Percentiles rank a stretch among this genome's conserved stretches.
Evolutionary conservation across 2,797 vertebrate species (phyloP).

Genomic region (Chaenodraco wilsoni): DNA sequence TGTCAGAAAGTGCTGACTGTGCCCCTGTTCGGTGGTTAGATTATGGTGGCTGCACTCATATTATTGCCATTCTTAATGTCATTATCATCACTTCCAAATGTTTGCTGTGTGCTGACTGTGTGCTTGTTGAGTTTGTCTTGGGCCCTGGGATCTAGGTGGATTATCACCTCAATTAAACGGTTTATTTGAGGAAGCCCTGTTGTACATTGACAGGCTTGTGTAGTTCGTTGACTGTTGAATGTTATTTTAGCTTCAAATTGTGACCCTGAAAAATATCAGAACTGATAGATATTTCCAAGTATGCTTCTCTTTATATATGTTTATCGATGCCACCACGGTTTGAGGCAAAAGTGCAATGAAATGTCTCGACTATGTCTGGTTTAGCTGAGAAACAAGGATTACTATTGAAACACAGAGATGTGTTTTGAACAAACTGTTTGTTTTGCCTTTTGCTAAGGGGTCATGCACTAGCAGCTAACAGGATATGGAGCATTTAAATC

Average conservation of each 20-base stretch:
- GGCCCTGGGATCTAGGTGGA: background rate
- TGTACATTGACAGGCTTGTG: background rate
- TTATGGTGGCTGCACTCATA: background rate
- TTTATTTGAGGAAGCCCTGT: background rate
- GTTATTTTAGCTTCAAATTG: background rate
- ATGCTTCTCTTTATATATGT: background rate
- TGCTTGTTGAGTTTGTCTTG: too few species aligned
- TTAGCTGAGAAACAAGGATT: background rate
- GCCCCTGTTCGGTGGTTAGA: background rate
- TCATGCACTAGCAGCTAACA: background rate
- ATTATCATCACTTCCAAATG: background rate
- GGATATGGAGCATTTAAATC: background rate
- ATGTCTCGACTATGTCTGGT: background rate
- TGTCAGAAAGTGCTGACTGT: background rate
- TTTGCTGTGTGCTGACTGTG: slow-evolving; percentile 2
- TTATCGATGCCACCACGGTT: background rate
- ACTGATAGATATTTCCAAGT: background rate
- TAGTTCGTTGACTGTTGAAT: background rate
- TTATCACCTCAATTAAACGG: background rate
- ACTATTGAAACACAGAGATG: background rate
- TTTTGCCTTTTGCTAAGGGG: slow-evolving; percentile 9
- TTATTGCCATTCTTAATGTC: background rate
- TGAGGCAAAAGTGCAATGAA: background rate
- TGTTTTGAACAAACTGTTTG: background rate
- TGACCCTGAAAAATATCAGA: background rate